Percentiles rank a stretch among this genome's conserved stretches.
Evolutionary conservation across 2,888 invertebrate species (phyloP).

Genomic region (Coelopa pilipes): DNA sequence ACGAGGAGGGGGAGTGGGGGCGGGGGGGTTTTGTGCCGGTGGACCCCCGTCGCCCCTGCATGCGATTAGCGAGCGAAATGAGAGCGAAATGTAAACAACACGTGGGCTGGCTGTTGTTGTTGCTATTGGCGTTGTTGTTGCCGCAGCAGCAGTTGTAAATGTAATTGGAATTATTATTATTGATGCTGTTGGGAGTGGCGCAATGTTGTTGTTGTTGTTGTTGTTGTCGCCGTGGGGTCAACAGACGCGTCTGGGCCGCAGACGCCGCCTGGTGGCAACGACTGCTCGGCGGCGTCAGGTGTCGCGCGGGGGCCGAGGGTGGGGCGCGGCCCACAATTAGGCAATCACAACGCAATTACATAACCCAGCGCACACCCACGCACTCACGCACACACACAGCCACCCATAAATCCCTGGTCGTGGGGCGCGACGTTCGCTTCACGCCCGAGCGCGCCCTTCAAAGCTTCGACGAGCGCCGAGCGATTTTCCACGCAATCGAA

Average conservation of each 20-base stretch:
- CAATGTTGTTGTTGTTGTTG: background rate
- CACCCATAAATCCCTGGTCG: background rate
- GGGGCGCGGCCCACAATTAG: too few relatives aligned
- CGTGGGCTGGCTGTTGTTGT: background rate
- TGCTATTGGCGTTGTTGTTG: background rate
- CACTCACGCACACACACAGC: background rate
- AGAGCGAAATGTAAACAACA: slow-evolving; percentile 22
- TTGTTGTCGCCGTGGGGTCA: background rate
- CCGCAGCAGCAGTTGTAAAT: background rate
- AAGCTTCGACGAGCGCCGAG: too few relatives aligned
- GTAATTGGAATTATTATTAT: background rate
- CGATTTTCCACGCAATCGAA: too few relatives aligned
- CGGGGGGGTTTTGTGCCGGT: background rate
- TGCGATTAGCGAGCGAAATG: slow-evolving; percentile 15
- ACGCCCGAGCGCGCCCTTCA: background rate
- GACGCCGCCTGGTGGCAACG: too few relatives aligned
- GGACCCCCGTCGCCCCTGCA: background rate
- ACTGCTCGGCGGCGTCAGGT: too few relatives aligned
- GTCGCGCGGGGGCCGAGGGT: too few relatives aligned
- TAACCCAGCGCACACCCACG: background rate
- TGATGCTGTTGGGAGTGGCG: too few relatives aligned
- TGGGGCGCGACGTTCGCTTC: too few relatives aligned
- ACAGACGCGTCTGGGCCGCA: too few relatives aligned
- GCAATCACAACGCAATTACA: too few relatives aligned
- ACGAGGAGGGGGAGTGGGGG: background rate